Percentiles rank a stretch among this genome's conserved stretches.
Conservation (phyloP, 1,140 invertebrate genomes). For the Bombus haemorrhoidalis region DNA sequence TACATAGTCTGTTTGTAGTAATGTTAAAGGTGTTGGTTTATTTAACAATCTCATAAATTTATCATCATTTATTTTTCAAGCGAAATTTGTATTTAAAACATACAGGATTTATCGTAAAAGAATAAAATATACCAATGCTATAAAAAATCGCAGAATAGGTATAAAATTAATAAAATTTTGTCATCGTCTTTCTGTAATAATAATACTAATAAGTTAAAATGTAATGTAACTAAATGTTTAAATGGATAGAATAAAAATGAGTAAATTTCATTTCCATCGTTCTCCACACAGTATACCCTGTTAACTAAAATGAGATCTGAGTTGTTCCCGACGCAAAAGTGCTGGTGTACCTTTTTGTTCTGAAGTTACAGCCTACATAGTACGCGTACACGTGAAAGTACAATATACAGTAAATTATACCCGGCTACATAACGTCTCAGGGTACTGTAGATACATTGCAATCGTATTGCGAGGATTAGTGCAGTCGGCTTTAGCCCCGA, state of each 20-base stretch:
- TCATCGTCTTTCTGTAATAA: background rate
- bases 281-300: background rate
- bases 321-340: background rate
- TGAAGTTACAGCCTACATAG: background rate
- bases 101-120: background rate
- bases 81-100: background rate
- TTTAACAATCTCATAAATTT: background rate
- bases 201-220: background rate
- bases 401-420: slow-evolving; percentile 22
- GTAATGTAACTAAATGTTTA: background rate
- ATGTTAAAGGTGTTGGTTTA: background rate
- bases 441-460: slow-evolving; percentile 4
- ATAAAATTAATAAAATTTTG: too few species aligned
- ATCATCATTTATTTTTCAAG: background rate
- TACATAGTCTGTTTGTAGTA: background rate
- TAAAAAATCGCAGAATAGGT: too few species aligned
- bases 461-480: slow-evolving; percentile 33
- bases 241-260: background rate
- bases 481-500: slow-evolving; percentile 53
- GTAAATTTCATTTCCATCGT: background rate
- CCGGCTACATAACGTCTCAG: background rate
- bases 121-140: background rate
- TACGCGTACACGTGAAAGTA: background rate
- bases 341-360: background rate
- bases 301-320: background rate